Base-by-base conservation (phyloP, 1,140 invertebrate genomes). In the Onthophagus taurus region DNA sequence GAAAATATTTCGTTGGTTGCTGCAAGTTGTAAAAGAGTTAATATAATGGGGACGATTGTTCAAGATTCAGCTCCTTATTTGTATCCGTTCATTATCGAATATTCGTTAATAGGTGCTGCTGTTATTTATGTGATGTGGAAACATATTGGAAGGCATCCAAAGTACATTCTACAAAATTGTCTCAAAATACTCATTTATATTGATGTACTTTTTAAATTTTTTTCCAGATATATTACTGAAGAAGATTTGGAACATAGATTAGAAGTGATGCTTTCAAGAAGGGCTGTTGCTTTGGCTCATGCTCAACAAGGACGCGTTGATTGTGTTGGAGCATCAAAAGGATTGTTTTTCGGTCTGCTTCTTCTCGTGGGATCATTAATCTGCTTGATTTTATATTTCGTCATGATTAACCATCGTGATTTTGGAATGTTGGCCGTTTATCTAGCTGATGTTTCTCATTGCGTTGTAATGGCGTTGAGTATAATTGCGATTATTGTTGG, bases 71-170 rank as follows among this genome's bases (percentile, higher is more conserved):
- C 88, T 4, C 90, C 91, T 1, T 96, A 92, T 64, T 71, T 97
- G 14, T 97, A 89, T 68, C 93, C 92, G 1, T 94, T 94, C 64
- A 96, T 96, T 51, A 92, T 97, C 56, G 91, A 97, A 64, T 97
- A 97, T 66, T 93, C 90, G 46, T 69, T 98, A 31, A 96, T 98
- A 60, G 92, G 90, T 13, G 93, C 94, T 16, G 92, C 93, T 36
- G 89, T 98, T 16, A 84, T 97, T 55, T 97, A 95, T 64, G 89
- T 97, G 31, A 96, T 97, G 82, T 97, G 92, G 92, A 86, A 86
- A 59, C 89, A 92, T 65, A 93, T 95, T 64, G 88, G 89, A 24
- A 78, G 84, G 53, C 82, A 87, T 66, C 82, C 84, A 2, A 78
- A 76, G 70, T 77, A 68, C 24, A 26, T 26, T 26, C n/a, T 26